Evolutionary conservation across 1,140 invertebrate species (phyloP).

Genomic region (Anastatus disparis): DNA sequence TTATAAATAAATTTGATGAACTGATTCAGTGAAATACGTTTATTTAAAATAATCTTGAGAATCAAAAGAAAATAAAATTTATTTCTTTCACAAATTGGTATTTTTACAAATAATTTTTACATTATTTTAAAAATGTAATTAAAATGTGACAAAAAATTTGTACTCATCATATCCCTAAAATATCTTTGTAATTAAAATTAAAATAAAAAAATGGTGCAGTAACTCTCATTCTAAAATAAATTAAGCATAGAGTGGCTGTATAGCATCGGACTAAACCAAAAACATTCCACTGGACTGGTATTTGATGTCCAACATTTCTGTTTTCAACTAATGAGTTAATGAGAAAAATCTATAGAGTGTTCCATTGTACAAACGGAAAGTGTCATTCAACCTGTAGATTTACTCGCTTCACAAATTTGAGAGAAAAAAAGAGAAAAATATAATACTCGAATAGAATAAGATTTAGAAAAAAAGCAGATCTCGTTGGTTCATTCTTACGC

Average conservation of each 20-base stretch:
- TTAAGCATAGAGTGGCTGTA: not conserved
- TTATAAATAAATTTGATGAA: not conserved
- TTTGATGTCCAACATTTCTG: not conserved
- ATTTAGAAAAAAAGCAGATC: not conserved
- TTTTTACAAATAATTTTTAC: too few species aligned
- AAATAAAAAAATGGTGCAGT: not conserved
- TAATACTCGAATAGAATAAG: not conserved
- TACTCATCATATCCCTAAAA: too few species aligned
- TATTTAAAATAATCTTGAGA: too few species aligned
- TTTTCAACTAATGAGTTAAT: not conserved
- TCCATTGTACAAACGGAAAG: not conserved
- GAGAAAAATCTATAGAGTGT: conserved; percentile 3
- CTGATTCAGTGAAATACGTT: too few species aligned
- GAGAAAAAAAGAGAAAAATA: not conserved
- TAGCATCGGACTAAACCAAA: too few species aligned
- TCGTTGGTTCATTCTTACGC: not conserved
- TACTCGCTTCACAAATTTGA: too few species aligned
- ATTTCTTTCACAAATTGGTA: too few species aligned
- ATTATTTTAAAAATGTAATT: too few species aligned
- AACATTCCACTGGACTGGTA: not conserved
- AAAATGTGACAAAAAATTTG: too few species aligned
- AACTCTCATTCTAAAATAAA: not conserved
- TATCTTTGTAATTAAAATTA: not conserved
- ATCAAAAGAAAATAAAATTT: too few species aligned
- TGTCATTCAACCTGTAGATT: not conserved